phyloP scores from a whole-genome alignment of 2,797 vertebrate species.

The Psittacula derbiana region DNA sequence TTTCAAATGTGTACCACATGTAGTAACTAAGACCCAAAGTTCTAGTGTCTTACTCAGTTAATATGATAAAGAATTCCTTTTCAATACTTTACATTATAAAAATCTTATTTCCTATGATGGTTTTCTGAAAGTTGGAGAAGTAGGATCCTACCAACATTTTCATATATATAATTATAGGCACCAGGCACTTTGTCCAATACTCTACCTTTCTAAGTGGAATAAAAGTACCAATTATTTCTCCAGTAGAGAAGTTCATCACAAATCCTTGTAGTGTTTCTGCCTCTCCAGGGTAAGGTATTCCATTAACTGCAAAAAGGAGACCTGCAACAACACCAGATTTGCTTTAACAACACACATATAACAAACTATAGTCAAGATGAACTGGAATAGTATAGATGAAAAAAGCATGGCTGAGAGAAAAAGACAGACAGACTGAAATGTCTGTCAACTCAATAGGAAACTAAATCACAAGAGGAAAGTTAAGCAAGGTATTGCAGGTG shows the following conservation, averaged over 20 bases:
- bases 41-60: not conserved
- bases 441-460: not conserved
- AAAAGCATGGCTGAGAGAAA: not conserved
- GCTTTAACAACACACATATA: not conserved
- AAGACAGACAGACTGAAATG: not conserved
- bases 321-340: conserved; percentile 72
- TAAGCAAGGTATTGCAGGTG: not conserved
- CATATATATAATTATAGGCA: not conserved
- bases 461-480: not conserved
- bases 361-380: not conserved
- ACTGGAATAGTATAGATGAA: not conserved
- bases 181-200: not conserved
- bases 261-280: conserved; percentile 85
- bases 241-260: conserved; percentile 90
- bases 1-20: not conserved
- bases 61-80: not conserved
- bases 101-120: not conserved
- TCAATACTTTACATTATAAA: not conserved
- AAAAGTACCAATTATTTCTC: conserved; percentile 89
- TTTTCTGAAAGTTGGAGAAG: not conserved
- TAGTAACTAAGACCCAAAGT: not conserved
- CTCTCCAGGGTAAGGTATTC: conserved; percentile 78
- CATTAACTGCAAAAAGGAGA: conserved; percentile 91
- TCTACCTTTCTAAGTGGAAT: conserved; percentile 86
- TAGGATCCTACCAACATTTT: not conserved